Evolutionary conservation across 2,888 invertebrate species (phyloP), one percentile per base, ranked within the genome.

Genomic region (Xestoiulus laeticollis): DNA sequence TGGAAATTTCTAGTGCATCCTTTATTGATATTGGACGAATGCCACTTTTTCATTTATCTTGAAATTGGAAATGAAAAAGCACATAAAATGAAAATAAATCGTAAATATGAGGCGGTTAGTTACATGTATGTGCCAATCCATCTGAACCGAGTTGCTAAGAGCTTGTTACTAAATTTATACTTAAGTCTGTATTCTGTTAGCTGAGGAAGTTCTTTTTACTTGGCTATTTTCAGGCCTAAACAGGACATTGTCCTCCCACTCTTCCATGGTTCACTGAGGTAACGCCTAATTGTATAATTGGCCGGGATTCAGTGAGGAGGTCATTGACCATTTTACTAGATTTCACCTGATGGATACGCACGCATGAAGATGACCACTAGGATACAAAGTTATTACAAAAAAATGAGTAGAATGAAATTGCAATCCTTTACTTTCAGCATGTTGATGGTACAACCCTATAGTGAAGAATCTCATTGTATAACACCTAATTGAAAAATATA

Each of bases 271-370:
- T 59, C 59, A 59, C 6, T n/a, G 59, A 59, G 59, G n/a, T 59
- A 59, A 59, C 59, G 59, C 59, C 59, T 59, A 59, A 59, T 59
- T 59, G 59, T 59, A 59, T 59, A 59, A 59, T 59, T 59, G 59
- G 22, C 59, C 59, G 59, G 59, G 59, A n/a, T 59, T 59, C n/a
- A n/a, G 59, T 8, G n/a, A n/a, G 1, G 59, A 59, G 59, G 59
- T 59, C 59, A 59, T 59, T 59, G 59, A 59, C 59, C 59, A 59
- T 0, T 59, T 59, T n/a, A 22, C n/a, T 19, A n/a, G n/a, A n/a
- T 59, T 59, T 59, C 8, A 59, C 59, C 59, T 59, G 14, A 19
- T 59, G 59, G 59, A 3, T 22, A n/a, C 19, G 4, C 6, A n/a
- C 6, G 16, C 1, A n/a, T 3, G n/a, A n/a, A 5, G 59, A n/a